These are phyloP conservation scores for Caiman crocodilus DNA, from an alignment of 2,797 vertebrate genomes.

Conservation along the genomic window DNA sequence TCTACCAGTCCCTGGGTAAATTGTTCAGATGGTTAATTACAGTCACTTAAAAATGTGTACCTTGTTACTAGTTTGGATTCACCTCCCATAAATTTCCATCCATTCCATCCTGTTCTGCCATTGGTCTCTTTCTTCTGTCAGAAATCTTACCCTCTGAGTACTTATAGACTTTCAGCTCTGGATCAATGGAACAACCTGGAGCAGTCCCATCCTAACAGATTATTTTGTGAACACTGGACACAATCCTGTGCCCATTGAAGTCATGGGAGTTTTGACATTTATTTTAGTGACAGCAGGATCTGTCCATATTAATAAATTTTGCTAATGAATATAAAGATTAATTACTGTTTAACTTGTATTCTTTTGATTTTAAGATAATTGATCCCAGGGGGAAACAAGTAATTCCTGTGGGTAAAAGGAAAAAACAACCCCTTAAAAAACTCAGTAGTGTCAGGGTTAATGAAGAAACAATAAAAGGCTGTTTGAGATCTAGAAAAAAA, in stretches of 20 bases:
- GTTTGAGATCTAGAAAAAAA: not conserved
- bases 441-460: not conserved
- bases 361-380: slow-evolving; percentile 29
- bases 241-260: not conserved
- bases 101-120: slow-evolving; percentile 19
- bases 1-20: not conserved
- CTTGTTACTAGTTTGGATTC: slow-evolving; percentile 6
- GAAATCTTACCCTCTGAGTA: not conserved
- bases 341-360: slow-evolving; percentile 34
- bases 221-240: not conserved
- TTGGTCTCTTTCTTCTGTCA: not conserved
- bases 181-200: not conserved
- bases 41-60: not conserved
- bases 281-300: not conserved
- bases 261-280: not conserved
- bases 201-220: not conserved
- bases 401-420: slow-evolving; percentile 27
- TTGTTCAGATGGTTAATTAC: not conserved
- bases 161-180: not conserved
- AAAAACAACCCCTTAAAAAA: not conserved
- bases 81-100: slow-evolving; percentile 1
- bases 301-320: not conserved
- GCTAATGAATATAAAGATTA: slow-evolving; percentile 32
- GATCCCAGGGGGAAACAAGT: slow-evolving; percentile 22
- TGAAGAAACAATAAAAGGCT: not conserved